Conservation (phyloP, 2,113 vertebrate species). For the Tricholaema leucomelas region DNA sequence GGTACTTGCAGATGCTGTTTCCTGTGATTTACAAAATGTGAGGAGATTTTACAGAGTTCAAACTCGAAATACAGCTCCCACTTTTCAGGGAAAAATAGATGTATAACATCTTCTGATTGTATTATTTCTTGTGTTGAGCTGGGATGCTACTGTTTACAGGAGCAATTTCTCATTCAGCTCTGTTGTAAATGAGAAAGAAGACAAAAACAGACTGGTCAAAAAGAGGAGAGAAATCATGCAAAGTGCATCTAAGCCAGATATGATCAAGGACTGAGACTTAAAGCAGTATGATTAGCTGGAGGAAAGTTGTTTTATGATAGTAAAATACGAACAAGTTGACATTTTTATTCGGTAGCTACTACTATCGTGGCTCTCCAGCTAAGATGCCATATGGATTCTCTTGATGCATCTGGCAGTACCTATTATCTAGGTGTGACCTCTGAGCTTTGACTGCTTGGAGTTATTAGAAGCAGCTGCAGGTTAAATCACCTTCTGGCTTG, state of each 20-base stretch:
- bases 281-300: not conserved
- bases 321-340: not conserved
- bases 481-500: not conserved
- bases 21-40: not conserved
- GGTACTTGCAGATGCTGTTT: not conserved
- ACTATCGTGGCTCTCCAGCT: not conserved
- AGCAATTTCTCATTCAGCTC: not conserved
- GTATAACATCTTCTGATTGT: not conserved
- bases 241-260: not conserved
- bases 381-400: not conserved
- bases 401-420: not conserved
- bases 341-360: not conserved
- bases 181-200: not conserved
- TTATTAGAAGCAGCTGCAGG: slow-evolving; percentile 11
- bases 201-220: not conserved
- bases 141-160: not conserved
- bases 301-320: not conserved
- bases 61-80: not conserved
- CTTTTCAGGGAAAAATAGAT: not conserved
- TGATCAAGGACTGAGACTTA: not conserved
- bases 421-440: not conserved
- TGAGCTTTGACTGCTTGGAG: not conserved
- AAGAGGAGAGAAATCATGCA: not conserved
- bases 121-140: not conserved
- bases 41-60: not conserved